Evolutionary conservation across 1,140 invertebrate genomes (phyloP).

Genomic region (Schlechtendalia chinensis): DNA sequence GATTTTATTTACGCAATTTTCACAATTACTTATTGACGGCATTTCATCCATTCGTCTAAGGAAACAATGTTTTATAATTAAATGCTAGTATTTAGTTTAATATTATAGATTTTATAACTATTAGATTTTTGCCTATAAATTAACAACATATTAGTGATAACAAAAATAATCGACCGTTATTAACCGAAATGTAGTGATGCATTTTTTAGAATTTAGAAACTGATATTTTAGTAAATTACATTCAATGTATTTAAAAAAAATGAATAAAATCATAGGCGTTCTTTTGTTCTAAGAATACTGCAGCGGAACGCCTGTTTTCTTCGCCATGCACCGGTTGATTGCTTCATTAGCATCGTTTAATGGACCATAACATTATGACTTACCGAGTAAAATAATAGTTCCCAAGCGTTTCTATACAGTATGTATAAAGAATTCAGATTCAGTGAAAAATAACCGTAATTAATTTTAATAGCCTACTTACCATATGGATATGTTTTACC

Average conservation of each 20-base stretch:
- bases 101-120: too few species aligned
- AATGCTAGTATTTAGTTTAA: too few species aligned
- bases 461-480: conserved; percentile 17
- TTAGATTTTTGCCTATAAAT: too few species aligned
- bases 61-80: too few species aligned
- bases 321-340: neutral
- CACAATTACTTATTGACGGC: too few species aligned
- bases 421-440: conserved; percentile 7
- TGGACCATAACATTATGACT: neutral
- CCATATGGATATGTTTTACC: too few species aligned
- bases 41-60: too few species aligned
- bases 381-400: neutral
- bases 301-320: neutral
- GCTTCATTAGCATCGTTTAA: conserved; percentile 34
- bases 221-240: neutral
- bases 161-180: neutral
- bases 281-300: conserved; percentile 19
- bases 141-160: neutral
- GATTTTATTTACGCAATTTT: too few species aligned
- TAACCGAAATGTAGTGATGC: neutral
- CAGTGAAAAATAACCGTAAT: conserved; percentile 13
- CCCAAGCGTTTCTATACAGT: neutral
- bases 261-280: neutral
- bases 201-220: neutral
- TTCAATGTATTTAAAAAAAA: neutral